Base-by-base conservation (phyloP, 2,888 invertebrate species). In the Epinotia demarniana region DNA sequence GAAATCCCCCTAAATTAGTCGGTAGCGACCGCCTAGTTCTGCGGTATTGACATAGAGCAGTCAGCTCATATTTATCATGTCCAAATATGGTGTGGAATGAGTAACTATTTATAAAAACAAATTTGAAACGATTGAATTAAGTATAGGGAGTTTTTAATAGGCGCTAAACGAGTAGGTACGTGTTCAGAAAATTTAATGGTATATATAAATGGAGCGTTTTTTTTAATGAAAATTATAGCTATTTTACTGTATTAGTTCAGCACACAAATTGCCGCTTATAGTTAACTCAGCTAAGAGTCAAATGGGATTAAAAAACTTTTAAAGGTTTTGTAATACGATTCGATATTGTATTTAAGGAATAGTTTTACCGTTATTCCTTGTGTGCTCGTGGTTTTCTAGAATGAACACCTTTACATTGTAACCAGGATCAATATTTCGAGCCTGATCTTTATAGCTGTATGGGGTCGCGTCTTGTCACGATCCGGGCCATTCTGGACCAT, bases 1-100 rank as follows among this genome's bases (percentile, higher is more conserved):
- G 89, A 89, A 90, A 91, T 90, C 83, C 84, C 83, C 84, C 87
- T 89, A 88, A 91, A 91, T 89, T 88, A 88, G 86, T 83, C 80
- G 78, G 78, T 82, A 80, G 80, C 81, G 74, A 77, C 78, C 77
- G 78, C 79, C 72, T 63, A 66, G 75, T 64, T 62, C 61, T 66
- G 23, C 13, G 53, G 71, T 75, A 72, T 62, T 72, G 75, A 75
- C 75, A 75, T 67, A 75, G 75, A 75, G 75, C 33, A 27, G 67
- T 43, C 71, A 75, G 62, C 33, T 61, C 62, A 62, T 62, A 75
- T 43, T 67, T 72, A 71, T 61, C 57, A 61, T 67, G 55, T 70
- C 70, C 75, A 75, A 75, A 71, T 66, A 75, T 11, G 70, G 75
- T 23, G 19, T 46, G 46, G 23, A 68, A 58, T 57, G 43, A 58